Base-by-base conservation (phyloP, 2,113 vertebrate species). In the Ellobius talpinus region DNA sequence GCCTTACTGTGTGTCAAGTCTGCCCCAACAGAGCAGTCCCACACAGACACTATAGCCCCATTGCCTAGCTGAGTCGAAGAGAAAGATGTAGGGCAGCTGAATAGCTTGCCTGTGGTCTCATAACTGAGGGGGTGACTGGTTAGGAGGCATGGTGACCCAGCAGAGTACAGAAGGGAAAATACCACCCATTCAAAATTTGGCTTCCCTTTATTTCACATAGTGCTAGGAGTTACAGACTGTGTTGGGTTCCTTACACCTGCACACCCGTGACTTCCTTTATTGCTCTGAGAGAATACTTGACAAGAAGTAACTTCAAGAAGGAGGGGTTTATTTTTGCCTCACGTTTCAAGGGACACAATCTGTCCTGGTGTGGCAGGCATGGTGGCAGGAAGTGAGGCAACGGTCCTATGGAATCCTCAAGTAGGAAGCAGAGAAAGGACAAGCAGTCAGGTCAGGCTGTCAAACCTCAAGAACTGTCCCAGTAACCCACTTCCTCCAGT, bases 21-120 rank as follows among this genome's bases (percentile, higher is more conserved):
- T 31, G 12, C 42, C 33, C 23, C 12, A 19, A 14, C 39, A 68
- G 63, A 77, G n/a, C 45, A 66, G 33, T 12, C n/a, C 2, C 85
- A 11, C 10, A 70, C 2, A 26, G 8, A 23, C 10, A 23, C 33
- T 19, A 0, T 7, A 21, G 17, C 0, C 14, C 26, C 29, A 5
- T 36, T 21, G 24, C 50, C 14, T 29, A 36, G 7, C 8, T 19
- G 33, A 74, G 45, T 63, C 58, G 17, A 17, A 84, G 68, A 66
- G 8, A 12, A 21, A 92, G 36, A 12, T 16, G 26, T 0, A 12
- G 12, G 50, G 31, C 0, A 8, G 5, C 29, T 17, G 33, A 12
- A 1, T 14, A n/a, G 33, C 31, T 52, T 23, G 12, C 12, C 23
- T n/a, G 4, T 14, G n/a, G 50, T 74, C 70, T 89, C 16, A 74